A percentile compares a stretch with the other conserved stretches of the same genome.
Conservation (phyloP, 2,113 vertebrate genomes). For the Ploceus nigricollis region DNA sequence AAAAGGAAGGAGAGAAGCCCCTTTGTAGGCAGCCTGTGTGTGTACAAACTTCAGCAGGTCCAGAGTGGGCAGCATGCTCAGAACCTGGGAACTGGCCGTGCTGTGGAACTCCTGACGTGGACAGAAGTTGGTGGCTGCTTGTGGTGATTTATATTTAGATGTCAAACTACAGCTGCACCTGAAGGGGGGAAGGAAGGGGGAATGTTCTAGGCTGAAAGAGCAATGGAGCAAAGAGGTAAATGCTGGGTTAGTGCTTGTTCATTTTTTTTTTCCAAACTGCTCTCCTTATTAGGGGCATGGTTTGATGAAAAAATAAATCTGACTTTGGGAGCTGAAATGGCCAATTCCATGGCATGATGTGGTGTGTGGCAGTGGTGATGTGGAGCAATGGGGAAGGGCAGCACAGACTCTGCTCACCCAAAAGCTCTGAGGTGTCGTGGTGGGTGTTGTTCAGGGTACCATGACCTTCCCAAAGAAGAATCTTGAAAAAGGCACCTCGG, state of each 20-base stretch:
- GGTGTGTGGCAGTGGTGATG: neutral
- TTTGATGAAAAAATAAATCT: neutral
- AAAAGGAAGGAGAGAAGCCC: neutral
- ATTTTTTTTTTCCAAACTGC: neutral
- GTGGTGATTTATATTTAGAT: neutral
- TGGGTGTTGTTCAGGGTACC: too few relatives aligned
- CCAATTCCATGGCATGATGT: rapidly evolving
- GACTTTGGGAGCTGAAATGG: neutral
- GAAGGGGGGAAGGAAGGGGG: neutral
- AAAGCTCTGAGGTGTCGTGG: neutral
- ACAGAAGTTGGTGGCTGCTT: neutral
- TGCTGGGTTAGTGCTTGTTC: neutral
- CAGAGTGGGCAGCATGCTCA: neutral
- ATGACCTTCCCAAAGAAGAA: too few relatives aligned
- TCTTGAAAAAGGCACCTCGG: too few relatives aligned
- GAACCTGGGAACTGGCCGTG: neutral
- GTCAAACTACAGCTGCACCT: neutral
- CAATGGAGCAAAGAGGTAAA: neutral
- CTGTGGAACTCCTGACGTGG: neutral
- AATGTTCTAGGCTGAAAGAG: neutral
- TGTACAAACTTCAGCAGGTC: neutral
- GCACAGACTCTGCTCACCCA: neutral
- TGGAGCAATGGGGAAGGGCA: too few relatives aligned
- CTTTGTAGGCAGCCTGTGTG: neutral
- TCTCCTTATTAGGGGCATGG: neutral